phyloP scores from a whole-genome alignment of 1,140 invertebrate genomes.

The Caenorhabditis tropicalis region DNA sequence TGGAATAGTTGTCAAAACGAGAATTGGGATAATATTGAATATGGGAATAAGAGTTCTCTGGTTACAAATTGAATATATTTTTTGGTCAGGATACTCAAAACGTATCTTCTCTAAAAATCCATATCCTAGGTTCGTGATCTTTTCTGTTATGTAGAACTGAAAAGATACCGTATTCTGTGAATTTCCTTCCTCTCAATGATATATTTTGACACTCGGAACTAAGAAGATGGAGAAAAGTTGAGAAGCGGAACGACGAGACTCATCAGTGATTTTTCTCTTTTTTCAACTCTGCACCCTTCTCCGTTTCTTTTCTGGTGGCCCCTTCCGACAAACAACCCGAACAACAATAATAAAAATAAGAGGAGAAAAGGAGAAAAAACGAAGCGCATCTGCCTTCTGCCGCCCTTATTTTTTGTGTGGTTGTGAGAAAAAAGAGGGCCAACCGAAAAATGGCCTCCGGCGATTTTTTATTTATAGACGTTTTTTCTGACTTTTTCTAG shows the following conservation, averaged over 20 bases:
- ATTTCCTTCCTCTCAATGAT: too few relatives aligned
- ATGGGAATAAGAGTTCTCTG: too few relatives aligned
- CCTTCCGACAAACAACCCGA: not conserved
- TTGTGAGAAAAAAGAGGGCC: not conserved
- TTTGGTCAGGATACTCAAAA: too few relatives aligned
- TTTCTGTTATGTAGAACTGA: too few relatives aligned
- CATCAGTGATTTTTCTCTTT: not conserved
- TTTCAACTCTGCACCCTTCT: not conserved
- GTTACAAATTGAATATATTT: too few relatives aligned
- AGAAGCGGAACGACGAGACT: not conserved
- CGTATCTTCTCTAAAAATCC: too few relatives aligned
- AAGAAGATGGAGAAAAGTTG: not conserved
- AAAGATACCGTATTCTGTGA: too few relatives aligned
- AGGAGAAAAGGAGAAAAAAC: not conserved
- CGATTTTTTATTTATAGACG: conserved; percentile 27
- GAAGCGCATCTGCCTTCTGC: conserved; percentile 5
- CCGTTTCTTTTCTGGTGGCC: not conserved
- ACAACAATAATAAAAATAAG: not conserved
- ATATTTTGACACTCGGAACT: too few relatives aligned
- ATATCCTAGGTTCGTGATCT: too few relatives aligned
- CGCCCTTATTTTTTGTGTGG: conserved; percentile 22
- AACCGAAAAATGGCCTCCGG: conserved; percentile 32
- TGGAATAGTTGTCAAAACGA: not conserved
- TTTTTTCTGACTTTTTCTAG: not conserved
- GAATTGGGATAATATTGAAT: not conserved